Evolutionary conservation across 2,113 vertebrate genomes (phyloP).

Genomic region (Gobio gobio): DNA sequence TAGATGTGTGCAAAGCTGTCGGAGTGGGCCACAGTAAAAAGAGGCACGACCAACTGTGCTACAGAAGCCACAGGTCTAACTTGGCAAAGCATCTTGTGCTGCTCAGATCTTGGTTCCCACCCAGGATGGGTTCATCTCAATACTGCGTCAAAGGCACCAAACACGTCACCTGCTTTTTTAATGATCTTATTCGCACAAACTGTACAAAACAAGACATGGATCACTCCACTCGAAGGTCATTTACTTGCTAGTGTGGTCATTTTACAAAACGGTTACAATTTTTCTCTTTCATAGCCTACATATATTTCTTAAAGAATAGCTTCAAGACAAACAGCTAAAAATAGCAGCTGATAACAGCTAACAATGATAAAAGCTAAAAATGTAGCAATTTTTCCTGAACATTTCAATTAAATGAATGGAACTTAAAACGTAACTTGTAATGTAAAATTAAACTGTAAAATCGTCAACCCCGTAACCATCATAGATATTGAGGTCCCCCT

Average conservation of each 20-base stretch:
- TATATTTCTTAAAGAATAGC: too few species aligned
- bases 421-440: neutral
- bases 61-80: constrained; percentile 7
- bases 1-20: constrained; percentile 3
- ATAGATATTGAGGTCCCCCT: too few species aligned
- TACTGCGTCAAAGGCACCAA: neutral
- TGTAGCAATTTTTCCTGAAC: too few species aligned
- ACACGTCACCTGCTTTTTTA: neutral
- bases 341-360: too few species aligned
- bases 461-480: neutral
- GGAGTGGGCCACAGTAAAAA: constrained; percentile 15
- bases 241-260: neutral
- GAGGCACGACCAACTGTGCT: neutral
- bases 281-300: neutral
- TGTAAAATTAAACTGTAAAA: neutral
- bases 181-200: constrained; percentile 9
- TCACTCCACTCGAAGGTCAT: neutral
- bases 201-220: constrained; percentile 1
- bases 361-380: too few species aligned
- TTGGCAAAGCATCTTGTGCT: neutral
- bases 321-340: too few species aligned
- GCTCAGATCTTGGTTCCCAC: constrained; percentile 8
- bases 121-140: neutral
- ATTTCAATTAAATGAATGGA: neutral
- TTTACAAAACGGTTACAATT: neutral